A percentile compares a stretch with the other conserved stretches of the same genome.
phyloP scores from a whole-genome alignment of 1,140 invertebrate species.

The Camponotus vicinus region DNA sequence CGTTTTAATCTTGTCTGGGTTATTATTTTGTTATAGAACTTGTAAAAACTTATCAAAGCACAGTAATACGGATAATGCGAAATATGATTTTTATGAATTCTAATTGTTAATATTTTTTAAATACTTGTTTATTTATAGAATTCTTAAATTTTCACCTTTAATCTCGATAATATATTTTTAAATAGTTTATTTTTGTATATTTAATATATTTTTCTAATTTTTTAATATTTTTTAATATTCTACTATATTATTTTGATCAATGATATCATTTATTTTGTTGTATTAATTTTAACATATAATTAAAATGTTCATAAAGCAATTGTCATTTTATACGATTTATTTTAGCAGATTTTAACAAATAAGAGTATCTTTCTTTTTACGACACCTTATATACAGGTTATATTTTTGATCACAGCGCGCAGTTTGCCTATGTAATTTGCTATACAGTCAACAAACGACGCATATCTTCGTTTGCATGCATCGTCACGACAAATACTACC shows the following conservation, averaged over 20 bases:
- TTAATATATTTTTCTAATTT: not conserved
- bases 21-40: too few relatives aligned
- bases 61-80: too few relatives aligned
- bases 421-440: slow-evolving; percentile 56
- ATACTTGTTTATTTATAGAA: not conserved
- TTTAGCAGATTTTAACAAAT: slow-evolving; percentile 1
- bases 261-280: not conserved
- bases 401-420: slow-evolving; percentile 1
- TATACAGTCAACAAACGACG: slow-evolving; percentile 59
- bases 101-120: slow-evolving; percentile 12
- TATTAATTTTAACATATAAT: not conserved
- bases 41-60: too few relatives aligned
- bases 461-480: slow-evolving; percentile 40
- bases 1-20: too few relatives aligned
- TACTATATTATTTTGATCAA: not conserved
- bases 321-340: not conserved
- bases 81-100: not conserved
- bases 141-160: not conserved
- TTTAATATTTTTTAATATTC: not conserved
- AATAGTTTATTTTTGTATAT: not conserved
- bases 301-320: not conserved
- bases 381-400: not conserved
- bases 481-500: slow-evolving; percentile 11
- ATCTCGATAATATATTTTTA: not conserved
- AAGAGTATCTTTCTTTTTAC: not conserved